Percentiles rank a stretch among this genome's conserved stretches.
Evolutionary conservation across 2,888 invertebrate species (phyloP).

Genomic region (Lucinisca nassula): DNA sequence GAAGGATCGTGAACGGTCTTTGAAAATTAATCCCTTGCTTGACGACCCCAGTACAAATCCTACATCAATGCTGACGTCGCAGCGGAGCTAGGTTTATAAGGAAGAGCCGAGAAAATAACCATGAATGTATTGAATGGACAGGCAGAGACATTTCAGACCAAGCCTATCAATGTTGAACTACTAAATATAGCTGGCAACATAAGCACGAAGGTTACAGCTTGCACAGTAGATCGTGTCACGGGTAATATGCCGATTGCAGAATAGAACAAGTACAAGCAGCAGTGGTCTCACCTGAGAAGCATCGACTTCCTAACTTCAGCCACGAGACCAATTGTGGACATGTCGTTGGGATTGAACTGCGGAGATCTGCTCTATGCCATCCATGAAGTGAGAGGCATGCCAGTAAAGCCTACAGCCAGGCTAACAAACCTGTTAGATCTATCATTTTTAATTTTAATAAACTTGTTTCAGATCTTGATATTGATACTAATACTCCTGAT

Average conservation of each 20-base stretch:
- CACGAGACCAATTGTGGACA: no score
- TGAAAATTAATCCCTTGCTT: background rate
- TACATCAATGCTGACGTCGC: background rate
- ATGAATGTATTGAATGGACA: background rate
- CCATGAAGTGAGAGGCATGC: no score
- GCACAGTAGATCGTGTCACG: background rate
- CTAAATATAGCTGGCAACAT: background rate
- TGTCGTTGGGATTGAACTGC: no score
- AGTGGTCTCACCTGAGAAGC: constrained; percentile 3
- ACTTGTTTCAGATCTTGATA: no score
- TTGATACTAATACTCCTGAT: no score
- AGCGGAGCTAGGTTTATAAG: background rate
- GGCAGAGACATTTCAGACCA: no score
- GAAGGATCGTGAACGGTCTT: background rate
- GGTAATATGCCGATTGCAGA: background rate
- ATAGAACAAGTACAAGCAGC: background rate
- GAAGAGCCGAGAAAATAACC: background rate
- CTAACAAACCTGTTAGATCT: no score
- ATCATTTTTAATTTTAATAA: no score
- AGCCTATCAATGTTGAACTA: no score
- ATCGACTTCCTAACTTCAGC: background rate
- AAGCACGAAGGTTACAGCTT: background rate
- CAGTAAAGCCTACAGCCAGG: no score
- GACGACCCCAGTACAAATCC: background rate
- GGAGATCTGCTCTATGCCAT: no score